phyloP scores from a whole-genome alignment of 2,113 vertebrate genomes.

The Benitochromis conjunctus region DNA sequence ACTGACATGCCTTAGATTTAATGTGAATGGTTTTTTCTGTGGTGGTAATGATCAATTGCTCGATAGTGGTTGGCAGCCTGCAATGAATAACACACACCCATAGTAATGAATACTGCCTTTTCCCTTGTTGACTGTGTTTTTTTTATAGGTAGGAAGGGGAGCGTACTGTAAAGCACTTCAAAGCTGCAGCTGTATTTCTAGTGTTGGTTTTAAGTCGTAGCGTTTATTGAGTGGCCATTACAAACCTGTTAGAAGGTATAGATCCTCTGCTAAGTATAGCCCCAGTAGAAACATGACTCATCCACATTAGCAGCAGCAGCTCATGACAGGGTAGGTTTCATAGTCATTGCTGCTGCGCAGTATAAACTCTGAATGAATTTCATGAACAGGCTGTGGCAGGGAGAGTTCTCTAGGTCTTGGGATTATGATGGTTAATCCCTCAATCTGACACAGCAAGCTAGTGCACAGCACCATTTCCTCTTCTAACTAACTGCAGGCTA shows the following conservation, averaged over 20 bases:
- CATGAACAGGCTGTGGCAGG: neutral
- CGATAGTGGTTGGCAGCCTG: neutral
- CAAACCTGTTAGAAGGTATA: slow-evolving; percentile 35
- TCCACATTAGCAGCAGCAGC: slow-evolving; percentile 1
- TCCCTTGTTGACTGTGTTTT: neutral
- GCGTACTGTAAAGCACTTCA: neutral
- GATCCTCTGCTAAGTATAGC: slow-evolving; percentile 32
- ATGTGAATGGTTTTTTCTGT: neutral
- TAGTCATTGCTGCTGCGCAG: neutral
- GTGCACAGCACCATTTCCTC: neutral
- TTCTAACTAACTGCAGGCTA: neutral
- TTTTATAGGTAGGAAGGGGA: neutral
- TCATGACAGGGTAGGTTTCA: neutral
- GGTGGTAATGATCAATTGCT: neutral
- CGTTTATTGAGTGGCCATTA: slow-evolving; percentile 44
- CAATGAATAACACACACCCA: neutral
- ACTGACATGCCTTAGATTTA: neutral
- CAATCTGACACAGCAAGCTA: slow-evolving; percentile 57
- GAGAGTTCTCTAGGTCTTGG: slow-evolving; percentile 30
- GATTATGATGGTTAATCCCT: slow-evolving; percentile 64
- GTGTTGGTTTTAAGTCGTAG: slow-evolving; percentile 3
- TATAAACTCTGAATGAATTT: slow-evolving; percentile 6
- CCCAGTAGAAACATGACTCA: slow-evolving; percentile 33
- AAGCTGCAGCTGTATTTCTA: neutral
- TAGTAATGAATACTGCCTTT: neutral